Base-by-base conservation (phyloP, 1,140 invertebrate genomes). In the Sminthurinus signatus region DNA sequence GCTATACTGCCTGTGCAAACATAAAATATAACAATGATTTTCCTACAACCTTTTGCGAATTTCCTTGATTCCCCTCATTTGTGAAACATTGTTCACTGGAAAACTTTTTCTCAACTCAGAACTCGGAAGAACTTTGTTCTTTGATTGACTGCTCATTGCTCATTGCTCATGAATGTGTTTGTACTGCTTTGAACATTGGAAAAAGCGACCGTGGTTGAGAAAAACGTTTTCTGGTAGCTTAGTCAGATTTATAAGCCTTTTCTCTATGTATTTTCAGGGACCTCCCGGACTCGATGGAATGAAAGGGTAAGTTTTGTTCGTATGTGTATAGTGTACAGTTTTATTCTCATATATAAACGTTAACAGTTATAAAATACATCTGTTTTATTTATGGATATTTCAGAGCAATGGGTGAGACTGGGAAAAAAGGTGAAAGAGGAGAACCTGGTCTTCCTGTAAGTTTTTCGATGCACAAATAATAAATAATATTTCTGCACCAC, bases 381-480 rank as follows among this genome's bases (percentile, higher is more conserved):
- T 46, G 43, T n/a, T n/a, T n/a, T n/a, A 4, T 36, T 36, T 36
- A 15, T 36, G 32, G 32, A n/a, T n/a, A n/a, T n/a, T 36, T 5
- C 32, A 36, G 32, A 36, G 67, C 62, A 55, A 39, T 44, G 25
- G 67, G 67, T 42, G 67, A 69, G 29, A 44, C 89, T 39, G 91
- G 91, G 62, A 84, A 81, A 70, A 93, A 93, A 80, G 91, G 91
- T 65, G 67, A 67, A 36, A 81, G 90, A 65, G 91, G 91, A 48
- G 91, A 94, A 78, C 88, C 89, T 60, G 91, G 92, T 73, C 79
- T 93, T 76, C 89, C 90, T 75, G 91, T 93, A 85, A 83, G 88
- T 23, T n/a, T 3, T 21, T 17, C 23, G 4, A 39, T 39, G 8
- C 36, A 39, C 17, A 10, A 10, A 17, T 43, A n/a, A 55, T 12